Evolutionary conservation across 2,888 invertebrate genomes (phyloP).

Genomic region (Octodonta nipae): DNA sequence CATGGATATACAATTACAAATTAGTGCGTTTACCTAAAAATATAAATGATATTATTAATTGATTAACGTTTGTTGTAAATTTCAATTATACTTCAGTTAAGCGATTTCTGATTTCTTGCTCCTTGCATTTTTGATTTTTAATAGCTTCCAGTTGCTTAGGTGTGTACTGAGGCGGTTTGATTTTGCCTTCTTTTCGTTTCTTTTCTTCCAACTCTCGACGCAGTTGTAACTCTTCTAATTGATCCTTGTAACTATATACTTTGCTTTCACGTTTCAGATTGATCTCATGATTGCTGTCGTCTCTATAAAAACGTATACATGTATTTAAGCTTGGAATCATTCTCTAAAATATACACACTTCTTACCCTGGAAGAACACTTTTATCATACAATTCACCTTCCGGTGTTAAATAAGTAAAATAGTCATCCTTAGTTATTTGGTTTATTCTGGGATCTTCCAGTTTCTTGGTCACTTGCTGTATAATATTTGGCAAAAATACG

Average conservation of each 20-base stretch:
- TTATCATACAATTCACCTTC: conserved; percentile 87
- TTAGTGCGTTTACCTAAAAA: conserved; percentile 32
- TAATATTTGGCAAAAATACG: conserved; percentile 49
- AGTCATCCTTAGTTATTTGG: conserved; percentile 64
- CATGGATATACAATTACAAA: conserved; percentile 38
- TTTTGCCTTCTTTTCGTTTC: conserved; percentile 62
- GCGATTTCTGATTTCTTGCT: conserved; percentile 59
- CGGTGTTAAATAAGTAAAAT: conserved; percentile 68
- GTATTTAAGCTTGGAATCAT: neutral
- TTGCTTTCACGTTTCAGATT: conserved; percentile 93
- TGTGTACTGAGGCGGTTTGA: conserved; percentile 57
- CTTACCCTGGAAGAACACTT: conserved; percentile 52
- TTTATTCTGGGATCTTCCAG: conserved; percentile 53
- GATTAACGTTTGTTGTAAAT: neutral
- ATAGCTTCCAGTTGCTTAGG: conserved; percentile 88
- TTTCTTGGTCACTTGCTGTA: conserved; percentile 45
- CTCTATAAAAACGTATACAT: conserved; percentile 22
- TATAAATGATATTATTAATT: conserved; percentile 3
- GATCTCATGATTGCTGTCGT: conserved; percentile 41
- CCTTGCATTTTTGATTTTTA: conserved; percentile 74
- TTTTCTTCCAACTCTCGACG: conserved; percentile 87
- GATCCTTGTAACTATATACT: conserved; percentile 91
- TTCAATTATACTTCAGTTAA: conserved; percentile 41
- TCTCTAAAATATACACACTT: neutral
- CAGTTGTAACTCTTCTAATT: conserved; percentile 84